phyloP scores from a whole-genome alignment of 2,113 vertebrate species.

The Phaethon lepturus region DNA sequence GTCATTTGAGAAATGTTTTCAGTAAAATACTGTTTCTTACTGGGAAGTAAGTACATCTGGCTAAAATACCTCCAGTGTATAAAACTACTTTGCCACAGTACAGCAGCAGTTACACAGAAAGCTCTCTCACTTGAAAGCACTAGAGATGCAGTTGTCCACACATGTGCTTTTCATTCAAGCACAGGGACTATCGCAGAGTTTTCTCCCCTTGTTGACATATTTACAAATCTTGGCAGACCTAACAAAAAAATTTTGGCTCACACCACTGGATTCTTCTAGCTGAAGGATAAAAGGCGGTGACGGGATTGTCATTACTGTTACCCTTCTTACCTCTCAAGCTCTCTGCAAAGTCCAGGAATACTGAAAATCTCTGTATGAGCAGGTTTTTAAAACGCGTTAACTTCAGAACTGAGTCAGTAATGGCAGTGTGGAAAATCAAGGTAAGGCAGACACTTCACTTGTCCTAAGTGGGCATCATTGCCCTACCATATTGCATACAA shows the following conservation, averaged over 20 bases:
- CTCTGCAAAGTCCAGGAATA: background rate
- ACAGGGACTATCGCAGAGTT: background rate
- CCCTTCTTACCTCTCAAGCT: background rate
- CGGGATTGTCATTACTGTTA: background rate
- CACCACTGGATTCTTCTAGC: background rate
- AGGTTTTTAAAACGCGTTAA: background rate
- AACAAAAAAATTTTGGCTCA: background rate
- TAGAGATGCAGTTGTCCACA: background rate
- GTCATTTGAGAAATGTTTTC: background rate
- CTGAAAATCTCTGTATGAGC: background rate
- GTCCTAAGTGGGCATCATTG: background rate
- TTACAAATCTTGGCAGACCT: slow-evolving; percentile 31
- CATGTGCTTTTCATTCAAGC: background rate
- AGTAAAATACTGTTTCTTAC: background rate
- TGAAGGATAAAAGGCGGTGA: background rate
- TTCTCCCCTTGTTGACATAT: slow-evolving; percentile 8
- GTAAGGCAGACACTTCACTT: background rate
- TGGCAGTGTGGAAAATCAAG: background rate
- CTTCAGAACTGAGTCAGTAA: background rate
- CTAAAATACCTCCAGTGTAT: background rate
- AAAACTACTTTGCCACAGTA: background rate
- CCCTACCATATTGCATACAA: background rate
- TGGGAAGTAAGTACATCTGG: background rate
- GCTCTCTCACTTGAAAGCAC: background rate
- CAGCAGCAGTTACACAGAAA: background rate